These are phyloP conservation scores for Pseudotriccus pelzelni DNA, from an alignment of 2,797 vertebrate genomes.

Conservation along the genomic window DNA sequence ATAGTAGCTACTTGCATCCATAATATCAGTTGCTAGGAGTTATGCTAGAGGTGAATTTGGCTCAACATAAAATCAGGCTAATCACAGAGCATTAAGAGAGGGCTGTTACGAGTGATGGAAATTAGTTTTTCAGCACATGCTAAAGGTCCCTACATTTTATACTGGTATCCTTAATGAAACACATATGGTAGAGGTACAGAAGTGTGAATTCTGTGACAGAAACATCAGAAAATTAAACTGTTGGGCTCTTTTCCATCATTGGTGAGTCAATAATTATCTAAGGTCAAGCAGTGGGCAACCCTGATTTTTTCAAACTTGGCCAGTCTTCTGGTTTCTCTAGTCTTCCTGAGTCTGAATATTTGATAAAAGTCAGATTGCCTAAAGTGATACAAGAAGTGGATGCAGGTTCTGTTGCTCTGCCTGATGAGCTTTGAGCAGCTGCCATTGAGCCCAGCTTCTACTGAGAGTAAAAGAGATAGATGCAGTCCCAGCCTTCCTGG, in stretches of 20 bases:
- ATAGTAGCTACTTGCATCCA: neutral
- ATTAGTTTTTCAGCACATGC: neutral
- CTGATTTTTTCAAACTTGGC: neutral
- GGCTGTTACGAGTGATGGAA: neutral
- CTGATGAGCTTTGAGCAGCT: neutral
- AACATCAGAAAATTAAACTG: neutral
- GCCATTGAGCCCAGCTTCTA: neutral
- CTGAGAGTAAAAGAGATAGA: neutral
- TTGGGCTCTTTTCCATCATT: neutral
- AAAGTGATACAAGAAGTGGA: neutral
- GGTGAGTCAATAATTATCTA: neutral
- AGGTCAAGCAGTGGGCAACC: neutral
- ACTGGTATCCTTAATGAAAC: neutral
- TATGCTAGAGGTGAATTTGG: neutral
- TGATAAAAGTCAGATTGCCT: neutral
- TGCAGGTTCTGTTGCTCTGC: neutral
- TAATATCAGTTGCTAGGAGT: neutral
- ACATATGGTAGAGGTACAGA: neutral
- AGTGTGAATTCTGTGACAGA: neutral
- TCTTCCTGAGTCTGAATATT: neutral
- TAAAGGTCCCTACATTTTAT: neutral
- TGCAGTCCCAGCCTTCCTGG: neutral
- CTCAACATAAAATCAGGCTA: neutral
- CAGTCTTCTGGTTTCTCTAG: neutral
- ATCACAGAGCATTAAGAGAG: neutral